Evolutionary conservation across 2,888 invertebrate species (phyloP).

Genomic region (Eilema sororculum): DNA sequence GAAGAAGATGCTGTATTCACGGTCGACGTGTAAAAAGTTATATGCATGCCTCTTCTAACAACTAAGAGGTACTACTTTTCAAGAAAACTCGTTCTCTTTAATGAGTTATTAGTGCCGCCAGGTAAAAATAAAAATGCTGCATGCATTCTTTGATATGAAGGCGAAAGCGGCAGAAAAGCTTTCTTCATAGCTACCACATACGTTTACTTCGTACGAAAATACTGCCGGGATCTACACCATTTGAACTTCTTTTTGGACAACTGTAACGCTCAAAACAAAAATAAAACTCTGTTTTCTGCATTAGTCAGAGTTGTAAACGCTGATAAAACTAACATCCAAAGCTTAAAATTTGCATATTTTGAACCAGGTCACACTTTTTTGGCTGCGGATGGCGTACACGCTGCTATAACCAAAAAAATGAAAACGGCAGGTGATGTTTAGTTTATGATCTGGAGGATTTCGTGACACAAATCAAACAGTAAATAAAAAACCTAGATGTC

Average conservation of each 20-base stretch:
- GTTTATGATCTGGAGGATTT: too few species aligned
- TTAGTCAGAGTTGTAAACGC: slow-evolving; percentile 35
- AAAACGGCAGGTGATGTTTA: too few species aligned
- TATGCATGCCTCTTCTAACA: slow-evolving; percentile 21
- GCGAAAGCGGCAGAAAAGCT: slow-evolving; percentile 29
- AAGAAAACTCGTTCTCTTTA: slow-evolving; percentile 25
- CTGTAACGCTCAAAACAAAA: slow-evolving; percentile 39
- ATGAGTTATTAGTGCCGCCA: slow-evolving; percentile 30
- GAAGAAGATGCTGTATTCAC: slow-evolving; percentile 21
- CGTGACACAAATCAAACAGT: neutral
- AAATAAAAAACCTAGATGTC: slow-evolving; percentile 43
- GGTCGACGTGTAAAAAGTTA: slow-evolving; percentile 19
- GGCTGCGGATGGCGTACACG: slow-evolving; percentile 45
- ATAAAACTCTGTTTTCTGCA: slow-evolving; percentile 35
- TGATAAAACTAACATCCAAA: slow-evolving; percentile 27
- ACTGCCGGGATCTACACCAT: slow-evolving; percentile 14
- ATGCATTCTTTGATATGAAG: slow-evolving; percentile 31
- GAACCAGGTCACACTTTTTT: slow-evolving; percentile 39
- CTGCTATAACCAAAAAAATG: slow-evolving; percentile 29
- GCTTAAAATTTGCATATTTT: slow-evolving; percentile 38
- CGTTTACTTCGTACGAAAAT: slow-evolving; percentile 22
- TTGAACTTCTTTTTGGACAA: too few species aligned
- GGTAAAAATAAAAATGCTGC: slow-evolving; percentile 30
- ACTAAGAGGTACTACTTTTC: slow-evolving; percentile 28
- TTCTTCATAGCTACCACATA: slow-evolving; percentile 21